A percentile compares a stretch with the other conserved stretches of the same genome.
Conservation (phyloP, 2,888 invertebrate genomes). For the Tetropium fuscum region DNA sequence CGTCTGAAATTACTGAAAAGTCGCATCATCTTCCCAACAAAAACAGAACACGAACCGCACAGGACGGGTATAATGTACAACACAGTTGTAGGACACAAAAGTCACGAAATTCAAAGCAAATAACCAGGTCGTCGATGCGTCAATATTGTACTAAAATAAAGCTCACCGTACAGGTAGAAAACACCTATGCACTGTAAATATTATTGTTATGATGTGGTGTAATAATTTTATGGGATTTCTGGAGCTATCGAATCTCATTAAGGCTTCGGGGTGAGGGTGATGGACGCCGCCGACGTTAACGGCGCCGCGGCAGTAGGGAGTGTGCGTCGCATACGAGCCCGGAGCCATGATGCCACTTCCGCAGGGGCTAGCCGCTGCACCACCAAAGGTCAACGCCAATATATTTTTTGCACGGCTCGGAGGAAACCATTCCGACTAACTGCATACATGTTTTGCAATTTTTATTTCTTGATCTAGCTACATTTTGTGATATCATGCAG, state of each 20-base stretch:
- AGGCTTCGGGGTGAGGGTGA: slow-evolving; percentile 30
- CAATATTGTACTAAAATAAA: not conserved
- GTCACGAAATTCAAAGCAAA: slow-evolving; percentile 9
- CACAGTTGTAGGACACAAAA: not conserved
- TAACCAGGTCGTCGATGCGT: not conserved
- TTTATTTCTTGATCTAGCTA: too few species aligned
- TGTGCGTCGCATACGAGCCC: slow-evolving; percentile 26
- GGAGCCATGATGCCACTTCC: slow-evolving; percentile 8
- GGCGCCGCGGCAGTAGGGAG: slow-evolving; percentile 22
- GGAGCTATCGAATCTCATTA: slow-evolving; percentile 1
- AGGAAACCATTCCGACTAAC: too few species aligned
- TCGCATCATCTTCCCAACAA: slow-evolving; percentile 53
- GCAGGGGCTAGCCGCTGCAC: slow-evolving; percentile 12
- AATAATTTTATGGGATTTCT: slow-evolving; percentile 12
- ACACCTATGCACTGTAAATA: not conserved
- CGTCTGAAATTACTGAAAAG: slow-evolving; percentile 58
- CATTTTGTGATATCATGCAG: too few species aligned
- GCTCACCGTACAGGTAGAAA: not conserved
- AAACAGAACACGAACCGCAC: slow-evolving; percentile 11
- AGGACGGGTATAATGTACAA: not conserved
- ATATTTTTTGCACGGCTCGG: not conserved
- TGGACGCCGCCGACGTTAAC: slow-evolving; percentile 27
- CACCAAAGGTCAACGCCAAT: slow-evolving; percentile 19
- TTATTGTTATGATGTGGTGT: slow-evolving; percentile 17
- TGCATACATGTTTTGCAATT: too few species aligned